phyloP scores from a whole-genome alignment of 2,888 invertebrate species.

The Cacoxenus indagator region DNA sequence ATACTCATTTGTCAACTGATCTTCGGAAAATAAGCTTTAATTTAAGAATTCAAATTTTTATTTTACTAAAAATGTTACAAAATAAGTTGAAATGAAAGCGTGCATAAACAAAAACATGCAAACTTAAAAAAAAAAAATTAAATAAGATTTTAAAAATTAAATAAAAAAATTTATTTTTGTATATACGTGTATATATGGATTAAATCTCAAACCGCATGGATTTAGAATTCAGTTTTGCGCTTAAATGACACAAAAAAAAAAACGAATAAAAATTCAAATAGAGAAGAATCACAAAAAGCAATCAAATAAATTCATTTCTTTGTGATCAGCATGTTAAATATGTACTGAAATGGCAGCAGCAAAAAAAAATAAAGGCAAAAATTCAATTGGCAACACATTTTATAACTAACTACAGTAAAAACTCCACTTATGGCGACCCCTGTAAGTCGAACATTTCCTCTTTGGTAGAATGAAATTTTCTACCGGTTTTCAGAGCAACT shows the following conservation, averaged over 20 bases:
- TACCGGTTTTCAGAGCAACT: no score
- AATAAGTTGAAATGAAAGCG: no score
- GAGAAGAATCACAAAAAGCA: slow-evolving; percentile 24
- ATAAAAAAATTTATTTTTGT: no score
- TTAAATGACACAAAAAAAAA: slow-evolving; percentile 32
- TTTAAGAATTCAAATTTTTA: no score
- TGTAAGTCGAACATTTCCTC: no score
- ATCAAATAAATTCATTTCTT: slow-evolving; percentile 59
- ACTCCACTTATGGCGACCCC: not conserved
- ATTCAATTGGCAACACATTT: slow-evolving; percentile 41
- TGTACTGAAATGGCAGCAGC: slow-evolving; percentile 36
- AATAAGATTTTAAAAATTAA: no score
- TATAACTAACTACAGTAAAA: no score
- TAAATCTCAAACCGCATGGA: slow-evolving; percentile 16
- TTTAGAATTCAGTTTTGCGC: slow-evolving; percentile 53
- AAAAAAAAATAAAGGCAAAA: slow-evolving; percentile 32
- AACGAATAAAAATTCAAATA: slow-evolving; percentile 24
- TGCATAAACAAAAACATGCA: not conserved
- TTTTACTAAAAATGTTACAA: no score
- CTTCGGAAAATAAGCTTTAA: no score
- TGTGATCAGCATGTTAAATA: slow-evolving; percentile 55
- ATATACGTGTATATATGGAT: no score
- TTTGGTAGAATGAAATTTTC: no score
- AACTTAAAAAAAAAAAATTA: not conserved
- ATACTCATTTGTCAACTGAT: no score